phyloP scores from a whole-genome alignment of 1,140 invertebrate genomes.

The Protaetia brevitarsis region DNA sequence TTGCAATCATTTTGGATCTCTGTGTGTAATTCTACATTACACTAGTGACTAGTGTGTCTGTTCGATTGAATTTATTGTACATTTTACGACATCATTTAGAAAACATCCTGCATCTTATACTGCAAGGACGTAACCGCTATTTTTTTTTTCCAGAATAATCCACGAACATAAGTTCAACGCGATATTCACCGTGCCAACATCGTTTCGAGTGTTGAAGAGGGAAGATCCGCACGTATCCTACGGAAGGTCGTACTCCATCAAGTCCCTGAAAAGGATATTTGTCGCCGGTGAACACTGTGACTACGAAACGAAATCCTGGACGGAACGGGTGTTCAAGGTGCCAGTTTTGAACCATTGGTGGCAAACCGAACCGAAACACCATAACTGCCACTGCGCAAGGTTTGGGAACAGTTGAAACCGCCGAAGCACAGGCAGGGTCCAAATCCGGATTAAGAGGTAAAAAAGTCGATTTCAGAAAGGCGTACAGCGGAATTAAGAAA shows the following conservation, averaged over 20 bases:
- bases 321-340: conserved; percentile 73
- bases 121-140: no score
- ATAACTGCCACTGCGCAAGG: conserved; percentile 83
- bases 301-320: conserved; percentile 85
- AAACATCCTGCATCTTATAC: no score
- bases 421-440: conserved; percentile 69
- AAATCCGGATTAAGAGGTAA: conserved; percentile 83
- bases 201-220: conserved; percentile 77
- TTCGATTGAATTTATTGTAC: no score
- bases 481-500: no score
- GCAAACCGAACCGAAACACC: conserved; percentile 93
- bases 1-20: no score
- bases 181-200: conserved; percentile 88
- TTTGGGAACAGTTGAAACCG: conserved; percentile 63
- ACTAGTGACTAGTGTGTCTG: no score
- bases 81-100: no score
- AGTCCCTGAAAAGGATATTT: conserved; percentile 76
- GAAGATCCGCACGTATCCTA: conserved; percentile 68
- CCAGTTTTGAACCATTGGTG: conserved; percentile 94
- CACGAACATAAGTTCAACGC: conserved; percentile 80
- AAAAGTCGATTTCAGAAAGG: no score
- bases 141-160: conserved; percentile 67
- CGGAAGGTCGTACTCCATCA: conserved; percentile 66
- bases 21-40: no score
- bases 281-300: conserved; percentile 94